Evolutionary conservation across 2,888 invertebrate genomes (phyloP).

Genomic region (Platynereis dumerilii): DNA sequence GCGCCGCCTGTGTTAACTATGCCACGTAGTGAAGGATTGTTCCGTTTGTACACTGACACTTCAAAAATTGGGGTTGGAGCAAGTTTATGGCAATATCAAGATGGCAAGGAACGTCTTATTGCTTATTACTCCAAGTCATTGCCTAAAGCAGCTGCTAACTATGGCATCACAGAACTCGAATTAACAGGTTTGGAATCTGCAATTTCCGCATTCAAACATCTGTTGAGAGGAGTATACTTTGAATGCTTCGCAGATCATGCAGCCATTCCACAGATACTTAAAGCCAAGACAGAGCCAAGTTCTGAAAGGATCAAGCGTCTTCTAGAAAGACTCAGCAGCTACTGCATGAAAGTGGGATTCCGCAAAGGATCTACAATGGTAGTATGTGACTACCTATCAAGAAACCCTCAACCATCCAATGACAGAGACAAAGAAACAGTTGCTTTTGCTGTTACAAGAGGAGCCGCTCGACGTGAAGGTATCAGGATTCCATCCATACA

Average conservation of each 20-base stretch:
- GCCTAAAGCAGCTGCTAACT: neutral
- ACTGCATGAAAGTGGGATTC: neutral
- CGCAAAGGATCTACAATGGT: neutral
- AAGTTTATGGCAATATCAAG: neutral
- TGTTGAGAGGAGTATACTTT: neutral
- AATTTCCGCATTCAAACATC: neutral
- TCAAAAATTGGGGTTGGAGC: neutral
- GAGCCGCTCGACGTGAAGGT: neutral
- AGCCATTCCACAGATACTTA: neutral
- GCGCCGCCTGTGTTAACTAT: neutral
- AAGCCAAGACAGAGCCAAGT: no score
- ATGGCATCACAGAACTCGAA: neutral
- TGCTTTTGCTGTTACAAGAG: neutral
- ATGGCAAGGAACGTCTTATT: neutral
- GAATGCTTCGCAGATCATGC: neutral
- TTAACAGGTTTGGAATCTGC: neutral
- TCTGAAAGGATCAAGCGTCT: neutral
- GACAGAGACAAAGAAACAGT: neutral
- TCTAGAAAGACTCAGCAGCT: neutral
- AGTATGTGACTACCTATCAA: neutral
- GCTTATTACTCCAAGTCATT: neutral
- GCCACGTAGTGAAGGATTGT: neutral
- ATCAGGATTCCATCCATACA: neutral
- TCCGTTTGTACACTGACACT: neutral
- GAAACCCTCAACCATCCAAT: neutral